A percentile compares a stretch with the other conserved stretches of the same genome.
Evolutionary conservation across 2,113 vertebrate species (phyloP).

Genomic region (Plotosus lineatus): DNA sequence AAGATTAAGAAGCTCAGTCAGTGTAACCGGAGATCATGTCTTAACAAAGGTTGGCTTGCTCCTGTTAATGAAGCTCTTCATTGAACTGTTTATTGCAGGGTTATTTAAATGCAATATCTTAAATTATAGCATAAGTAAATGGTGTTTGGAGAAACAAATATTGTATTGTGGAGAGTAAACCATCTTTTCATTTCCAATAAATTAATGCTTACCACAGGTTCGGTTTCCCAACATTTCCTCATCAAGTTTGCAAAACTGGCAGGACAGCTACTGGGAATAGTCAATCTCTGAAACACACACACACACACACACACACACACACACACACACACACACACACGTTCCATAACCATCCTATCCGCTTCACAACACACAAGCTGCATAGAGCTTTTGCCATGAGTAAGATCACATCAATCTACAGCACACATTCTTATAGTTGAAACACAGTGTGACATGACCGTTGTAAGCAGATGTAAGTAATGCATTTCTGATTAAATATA

Average conservation of each 20-base stretch:
- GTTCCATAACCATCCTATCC: neutral
- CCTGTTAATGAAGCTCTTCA: neutral
- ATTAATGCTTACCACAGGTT: slow-evolving; percentile 81
- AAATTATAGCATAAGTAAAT: neutral
- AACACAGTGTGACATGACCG: neutral
- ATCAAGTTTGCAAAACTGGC: slow-evolving; percentile 90
- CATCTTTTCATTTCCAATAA: neutral
- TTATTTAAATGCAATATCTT: neutral
- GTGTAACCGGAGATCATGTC: neutral
- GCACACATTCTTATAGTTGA: neutral
- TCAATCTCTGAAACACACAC: slow-evolving; percentile 83
- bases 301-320: slow-evolving; percentile 30
- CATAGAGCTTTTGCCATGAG: neutral
- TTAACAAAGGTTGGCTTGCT: slow-evolving; percentile 11
- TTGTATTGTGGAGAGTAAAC: neutral
- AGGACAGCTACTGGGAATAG: slow-evolving; percentile 95
- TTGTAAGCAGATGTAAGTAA: neutral
- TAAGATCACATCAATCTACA: neutral
- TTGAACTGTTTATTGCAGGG: neutral
- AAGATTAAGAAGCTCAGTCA: slow-evolving; percentile 15
- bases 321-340: slow-evolving; percentile 13
- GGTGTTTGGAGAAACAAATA: slow-evolving; percentile 12
- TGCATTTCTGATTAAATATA: neutral
- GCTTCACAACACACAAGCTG: neutral
- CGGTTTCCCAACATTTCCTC: slow-evolving; percentile 88